Conservation (phyloP, 2,797 vertebrate genomes). For the Hapalemur alaotrensis region DNA sequence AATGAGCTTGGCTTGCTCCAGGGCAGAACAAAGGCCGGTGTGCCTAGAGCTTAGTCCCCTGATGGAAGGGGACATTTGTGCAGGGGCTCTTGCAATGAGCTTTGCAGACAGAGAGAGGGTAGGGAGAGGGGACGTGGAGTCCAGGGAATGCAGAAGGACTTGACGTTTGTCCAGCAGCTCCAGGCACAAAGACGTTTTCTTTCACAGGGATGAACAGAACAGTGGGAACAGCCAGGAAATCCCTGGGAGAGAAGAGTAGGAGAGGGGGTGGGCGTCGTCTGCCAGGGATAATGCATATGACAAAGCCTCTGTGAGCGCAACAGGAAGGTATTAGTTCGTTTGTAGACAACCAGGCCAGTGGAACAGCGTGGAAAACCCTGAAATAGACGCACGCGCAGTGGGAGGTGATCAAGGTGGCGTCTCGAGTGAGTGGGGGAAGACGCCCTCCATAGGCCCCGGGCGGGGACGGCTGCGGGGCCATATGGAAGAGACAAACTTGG, state of each 20-base stretch:
- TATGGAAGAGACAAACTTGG: rapidly evolving
- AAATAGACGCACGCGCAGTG: not conserved
- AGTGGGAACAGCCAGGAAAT: not conserved
- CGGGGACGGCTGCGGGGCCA: not conserved
- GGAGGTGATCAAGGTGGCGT: not conserved
- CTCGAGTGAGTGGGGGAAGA: not conserved
- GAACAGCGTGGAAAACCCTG: too few species aligned
- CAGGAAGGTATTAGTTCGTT: not conserved
- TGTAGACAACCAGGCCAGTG: not conserved
- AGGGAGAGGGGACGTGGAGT: rapidly evolving
- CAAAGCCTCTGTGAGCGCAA: not conserved
- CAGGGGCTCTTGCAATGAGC: not conserved
- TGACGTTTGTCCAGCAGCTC: not conserved
- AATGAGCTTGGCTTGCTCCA: not conserved
- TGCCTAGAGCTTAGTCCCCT: not conserved
- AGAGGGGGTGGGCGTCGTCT: rapidly evolving
- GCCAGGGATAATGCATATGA: rapidly evolving
- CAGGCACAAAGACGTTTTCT: not conserved
- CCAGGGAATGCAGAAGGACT: not conserved
- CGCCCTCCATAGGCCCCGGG: rapidly evolving
- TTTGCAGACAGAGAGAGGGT: not conserved
- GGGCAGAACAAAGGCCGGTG: not conserved
- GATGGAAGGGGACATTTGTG: rapidly evolving
- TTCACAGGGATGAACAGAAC: not conserved
- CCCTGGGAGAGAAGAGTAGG: not conserved